Evolutionary conservation across 2,888 invertebrate genomes (phyloP), one percentile per base, ranked within the genome.

Genomic region (Pheosia gnoma): DNA sequence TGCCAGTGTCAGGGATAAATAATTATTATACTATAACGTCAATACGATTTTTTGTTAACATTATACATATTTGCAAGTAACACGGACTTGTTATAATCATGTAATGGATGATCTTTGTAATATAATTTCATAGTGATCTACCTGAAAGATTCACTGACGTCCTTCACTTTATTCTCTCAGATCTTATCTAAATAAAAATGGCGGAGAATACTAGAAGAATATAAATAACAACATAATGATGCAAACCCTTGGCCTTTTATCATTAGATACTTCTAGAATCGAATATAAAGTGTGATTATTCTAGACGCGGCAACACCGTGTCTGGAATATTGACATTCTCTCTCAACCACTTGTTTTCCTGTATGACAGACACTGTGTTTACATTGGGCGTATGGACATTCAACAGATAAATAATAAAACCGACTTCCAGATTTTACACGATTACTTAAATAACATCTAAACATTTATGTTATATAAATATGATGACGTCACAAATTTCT

Each of bases 291-390:
- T 36, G 36, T 49, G 36, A 52, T 0, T 52, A 52, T 52, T 52
- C 49, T n/a, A 49, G 49, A 49, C 49, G 10, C 49, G 25, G 25
- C 25, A 25, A 25, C 25, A 25, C 25, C 25, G 25, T 25, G 25
- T 25, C 25, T 25, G 25, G 25, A 25, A 25, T 25, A 49, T 4
- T 25, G 6, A 51, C 25, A 51, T 47, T n/a, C n/a, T 47, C 51
- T 9, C 3, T 57, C 56, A 66, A 65, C 62, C 47, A 67, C 59
- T 66, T 59, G 59, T 71, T 60, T 63, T 25, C 41, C n/a, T 37
- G 53, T 62, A 67, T 75, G 74, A 75, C 76, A 74, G 61, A n/a
- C 39, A 53, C 25, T 55, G 41, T 67, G 58, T 73, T 71, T 75
- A 73, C 69, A 73, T 67, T 64, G 65, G 71, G 66, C 66, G 61